Conservation (phyloP, 2,888 invertebrate genomes). For the Acrocyrtus sp. region DNA sequence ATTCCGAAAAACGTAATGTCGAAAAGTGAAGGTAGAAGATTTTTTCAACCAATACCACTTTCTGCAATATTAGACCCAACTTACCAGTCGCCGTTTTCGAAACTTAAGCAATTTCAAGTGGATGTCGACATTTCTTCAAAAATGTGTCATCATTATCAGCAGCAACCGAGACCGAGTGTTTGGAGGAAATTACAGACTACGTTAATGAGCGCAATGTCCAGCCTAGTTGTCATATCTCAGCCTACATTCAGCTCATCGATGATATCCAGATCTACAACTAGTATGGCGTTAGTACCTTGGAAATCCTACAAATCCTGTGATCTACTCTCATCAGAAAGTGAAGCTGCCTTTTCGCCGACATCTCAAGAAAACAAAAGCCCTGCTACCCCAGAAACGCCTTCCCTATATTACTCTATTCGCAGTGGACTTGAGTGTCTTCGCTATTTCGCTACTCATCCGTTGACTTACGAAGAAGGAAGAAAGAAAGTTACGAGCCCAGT, state of each 20-base stretch:
- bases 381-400: background rate
- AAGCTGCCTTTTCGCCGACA: background rate
- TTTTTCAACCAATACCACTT: slow-evolving; percentile 42
- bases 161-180: slow-evolving; percentile 2
- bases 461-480: no score
- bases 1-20: slow-evolving; percentile 26
- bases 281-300: slow-evolving; percentile 30
- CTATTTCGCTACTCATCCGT: slow-evolving; percentile 31
- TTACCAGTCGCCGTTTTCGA: slow-evolving; percentile 34
- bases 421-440: slow-evolving; percentile 35
- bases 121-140: slow-evolving; percentile 28
- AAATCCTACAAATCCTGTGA: slow-evolving; percentile 19
- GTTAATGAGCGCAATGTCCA: slow-evolving; percentile 31
- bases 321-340: background rate
- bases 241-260: slow-evolving; percentile 23
- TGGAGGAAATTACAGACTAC: slow-evolving; percentile 34
- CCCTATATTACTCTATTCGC: slow-evolving; percentile 23
- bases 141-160: background rate
- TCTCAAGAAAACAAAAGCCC: background rate
- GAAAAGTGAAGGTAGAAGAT: slow-evolving; percentile 33
- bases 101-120: slow-evolving; percentile 37
- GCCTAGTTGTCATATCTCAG: slow-evolving; percentile 26
- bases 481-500: no score
- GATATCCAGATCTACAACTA: background rate
- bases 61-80: slow-evolving; percentile 35